These are phyloP conservation scores for Rhinogobius similis DNA, from an alignment of 2,113 vertebrate genomes.

Conservation along the genomic window DNA sequence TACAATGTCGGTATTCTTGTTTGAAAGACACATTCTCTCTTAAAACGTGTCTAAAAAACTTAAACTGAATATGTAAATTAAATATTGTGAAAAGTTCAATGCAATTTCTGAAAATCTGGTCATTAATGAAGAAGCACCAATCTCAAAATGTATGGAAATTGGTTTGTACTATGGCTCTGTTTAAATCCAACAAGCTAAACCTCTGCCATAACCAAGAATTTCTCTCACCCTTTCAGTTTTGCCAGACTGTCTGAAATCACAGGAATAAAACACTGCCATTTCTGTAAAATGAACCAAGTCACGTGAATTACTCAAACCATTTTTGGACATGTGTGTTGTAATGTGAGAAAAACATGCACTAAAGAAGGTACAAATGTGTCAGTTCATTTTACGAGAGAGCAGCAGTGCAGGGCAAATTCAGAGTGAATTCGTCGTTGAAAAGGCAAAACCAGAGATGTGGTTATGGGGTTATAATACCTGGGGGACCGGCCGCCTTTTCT, in stretches of 20 bases:
- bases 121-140: neutral
- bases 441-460: constrained; percentile 16
- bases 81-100: neutral
- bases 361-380: no score
- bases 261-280: constrained; percentile 21
- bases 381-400: constrained; percentile 6
- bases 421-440: constrained; percentile 2
- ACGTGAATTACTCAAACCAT: neutral
- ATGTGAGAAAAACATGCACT: constrained; percentile 5
- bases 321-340: neutral
- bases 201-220: no score
- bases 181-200: no score
- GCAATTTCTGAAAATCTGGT: neutral
- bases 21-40: no score
- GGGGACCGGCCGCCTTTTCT: constrained; percentile 78
- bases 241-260: constrained; percentile 1
- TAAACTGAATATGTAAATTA: no score
- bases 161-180: no score
- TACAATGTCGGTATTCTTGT: no score
- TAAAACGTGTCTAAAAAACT: no score
- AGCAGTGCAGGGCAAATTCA: neutral
- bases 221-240: no score
- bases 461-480: constrained; percentile 85
- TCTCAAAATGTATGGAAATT: no score
- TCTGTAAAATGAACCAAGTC: constrained; percentile 32